Evolutionary conservation across 1,140 invertebrate species (phyloP).

Genomic region (Heliothis subflexa): DNA sequence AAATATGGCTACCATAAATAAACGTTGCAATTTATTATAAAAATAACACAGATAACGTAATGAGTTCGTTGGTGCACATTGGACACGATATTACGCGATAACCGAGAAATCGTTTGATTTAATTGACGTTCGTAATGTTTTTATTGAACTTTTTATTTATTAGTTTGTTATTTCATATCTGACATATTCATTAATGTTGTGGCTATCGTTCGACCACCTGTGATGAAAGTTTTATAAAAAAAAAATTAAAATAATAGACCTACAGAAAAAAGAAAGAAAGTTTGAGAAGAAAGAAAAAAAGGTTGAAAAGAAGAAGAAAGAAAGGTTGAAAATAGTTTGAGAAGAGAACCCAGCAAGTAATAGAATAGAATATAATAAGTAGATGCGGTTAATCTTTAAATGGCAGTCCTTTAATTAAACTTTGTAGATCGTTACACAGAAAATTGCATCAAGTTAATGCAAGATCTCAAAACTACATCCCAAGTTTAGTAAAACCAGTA

Average conservation of each 20-base stretch:
- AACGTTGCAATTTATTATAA: slow-evolving; percentile 15
- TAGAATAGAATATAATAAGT: too few species aligned
- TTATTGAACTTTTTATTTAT: slow-evolving; percentile 46
- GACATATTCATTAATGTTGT: slow-evolving; percentile 2
- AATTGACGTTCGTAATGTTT: slow-evolving; percentile 34
- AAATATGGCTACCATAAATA: slow-evolving; percentile 27
- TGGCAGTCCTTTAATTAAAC: too few species aligned
- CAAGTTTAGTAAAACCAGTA: neutral
- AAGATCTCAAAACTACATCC: too few species aligned
- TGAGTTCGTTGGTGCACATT: slow-evolving; percentile 25
- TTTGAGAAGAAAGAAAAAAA: too few species aligned
- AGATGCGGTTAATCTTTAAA: too few species aligned
- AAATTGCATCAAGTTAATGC: too few species aligned
- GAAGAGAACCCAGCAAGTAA: too few species aligned
- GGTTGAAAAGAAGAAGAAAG: too few species aligned
- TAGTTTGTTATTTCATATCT: slow-evolving; percentile 27
- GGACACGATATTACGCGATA: neutral
- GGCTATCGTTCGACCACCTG: neutral
- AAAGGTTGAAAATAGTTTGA: too few species aligned
- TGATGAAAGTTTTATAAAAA: neutral
- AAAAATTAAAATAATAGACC: neutral
- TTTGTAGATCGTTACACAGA: too few species aligned
- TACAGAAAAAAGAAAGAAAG: too few species aligned
- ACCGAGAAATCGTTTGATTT: slow-evolving; percentile 38
- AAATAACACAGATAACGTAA: slow-evolving; percentile 36